Percentiles rank a stretch among this genome's conserved stretches.
These are phyloP conservation scores for Pyrrhia umbra DNA, from an alignment of 2,888 invertebrate genomes.

Conservation along the genomic window DNA sequence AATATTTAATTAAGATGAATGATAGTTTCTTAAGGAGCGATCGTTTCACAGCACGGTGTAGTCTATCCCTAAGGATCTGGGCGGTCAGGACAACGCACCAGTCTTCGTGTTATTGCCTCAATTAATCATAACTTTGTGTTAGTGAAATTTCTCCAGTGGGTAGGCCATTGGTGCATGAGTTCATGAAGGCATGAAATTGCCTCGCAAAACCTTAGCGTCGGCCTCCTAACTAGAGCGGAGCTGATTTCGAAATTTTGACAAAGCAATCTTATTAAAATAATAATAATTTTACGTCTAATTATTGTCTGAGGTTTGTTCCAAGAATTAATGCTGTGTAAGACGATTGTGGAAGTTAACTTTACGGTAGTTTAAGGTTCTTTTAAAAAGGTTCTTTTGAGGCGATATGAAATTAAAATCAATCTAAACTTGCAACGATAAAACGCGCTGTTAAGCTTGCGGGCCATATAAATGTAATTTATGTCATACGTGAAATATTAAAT, in stretches of 20 bases:
- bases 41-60: conserved; percentile 45
- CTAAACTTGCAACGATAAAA: neutral
- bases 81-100: conserved; percentile 76
- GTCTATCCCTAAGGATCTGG: conserved; percentile 57
- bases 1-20: conserved; percentile 48
- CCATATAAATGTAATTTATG: neutral
- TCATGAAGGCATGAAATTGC: conserved; percentile 89
- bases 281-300: conserved; percentile 56
- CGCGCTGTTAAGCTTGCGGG: neutral
- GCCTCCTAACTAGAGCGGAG: conserved; percentile 78
- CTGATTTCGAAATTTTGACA: conserved; percentile 73
- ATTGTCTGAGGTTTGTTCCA: conserved; percentile 40
- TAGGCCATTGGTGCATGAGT: conserved; percentile 84
- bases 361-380: too few species aligned
- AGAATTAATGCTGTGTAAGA: conserved; percentile 24
- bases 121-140: conserved; percentile 90
- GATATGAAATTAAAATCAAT: neutral
- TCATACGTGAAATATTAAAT: neutral
- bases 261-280: conserved; percentile 53
- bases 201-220: conserved; percentile 82
- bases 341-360: conserved; percentile 14
- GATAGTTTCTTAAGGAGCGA: conserved; percentile 50
- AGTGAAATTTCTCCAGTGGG: conserved; percentile 87
- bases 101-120: conserved; percentile 86
- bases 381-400: too few species aligned